Evolutionary conservation across 2,888 invertebrate species (phyloP), one percentile per base, ranked within the genome.

Genomic region (Phymatocera aterrima): DNA sequence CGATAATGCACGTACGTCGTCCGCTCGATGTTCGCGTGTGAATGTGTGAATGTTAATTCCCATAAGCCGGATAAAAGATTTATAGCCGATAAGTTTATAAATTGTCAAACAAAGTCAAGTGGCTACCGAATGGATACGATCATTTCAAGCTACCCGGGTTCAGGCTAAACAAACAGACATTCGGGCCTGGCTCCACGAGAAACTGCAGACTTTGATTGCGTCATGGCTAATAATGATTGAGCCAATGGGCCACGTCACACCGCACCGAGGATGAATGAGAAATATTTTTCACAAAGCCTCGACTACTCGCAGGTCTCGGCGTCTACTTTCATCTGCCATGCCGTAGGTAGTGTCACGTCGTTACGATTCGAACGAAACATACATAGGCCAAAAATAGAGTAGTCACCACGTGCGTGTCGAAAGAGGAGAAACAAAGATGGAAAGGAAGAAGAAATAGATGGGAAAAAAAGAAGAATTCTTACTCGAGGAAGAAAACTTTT

Each of bases 401-500:
- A 46, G 61, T 72, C 51, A 72, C 72, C 72, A 72, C 72, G 72
- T 72, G 72, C 34, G 72, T 18, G 72, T 68, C 74, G 75, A 79
- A 80, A 74, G 34, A 46, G 34, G 72, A 74, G 40, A 64, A 68
- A 51, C 21, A 37, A 46, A 68, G 46, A 43, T 1, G 15, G 12
- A 51, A 61, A 79, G 15, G 46, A 72, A 15, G 31, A 57, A 21
- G 37, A 43, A 57, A 54, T 46, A 10, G 40, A 60, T 77, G 70
- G 77, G 78, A 77, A 78, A 80, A 80, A 80, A 81, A 83, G 74
- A 57, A 37, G 75, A 46, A 79, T 72, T 64, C 65, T 80, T 65
- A 81, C 77, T 72, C 79, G 79, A 79, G 80, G 77, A 79, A 77
- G 81, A 80, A 74, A 79, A 80, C 81, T 28, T 74, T 48, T 65